Evolutionary conservation across 2,888 invertebrate species (phyloP).

Genomic region (Xestobium rufovillosum): DNA sequence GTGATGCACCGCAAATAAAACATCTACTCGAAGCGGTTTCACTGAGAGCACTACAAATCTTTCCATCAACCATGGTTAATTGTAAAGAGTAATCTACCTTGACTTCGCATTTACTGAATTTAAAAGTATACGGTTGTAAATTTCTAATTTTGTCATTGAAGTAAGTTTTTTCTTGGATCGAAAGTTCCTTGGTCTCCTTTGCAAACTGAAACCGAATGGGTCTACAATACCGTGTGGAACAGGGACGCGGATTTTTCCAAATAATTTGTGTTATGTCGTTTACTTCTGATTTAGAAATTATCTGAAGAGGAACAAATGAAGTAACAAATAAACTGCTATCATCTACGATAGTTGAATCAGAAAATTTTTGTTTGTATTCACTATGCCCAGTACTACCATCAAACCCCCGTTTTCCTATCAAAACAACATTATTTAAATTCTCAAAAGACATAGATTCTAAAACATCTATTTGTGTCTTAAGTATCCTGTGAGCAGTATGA

Average conservation of each 20-base stretch:
- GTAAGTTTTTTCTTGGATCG: conserved; percentile 10
- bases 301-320: conserved; percentile 10
- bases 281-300: conserved; percentile 8
- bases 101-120: conserved; percentile 4
- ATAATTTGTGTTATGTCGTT: conserved; percentile 6
- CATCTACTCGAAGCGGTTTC: conserved; percentile 9
- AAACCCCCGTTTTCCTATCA: no score
- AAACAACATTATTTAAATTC: no score
- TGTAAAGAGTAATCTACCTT: conserved; percentile 12
- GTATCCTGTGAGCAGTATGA: no score
- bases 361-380: no score
- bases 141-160: conserved; percentile 12
- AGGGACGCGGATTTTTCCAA: conserved; percentile 14
- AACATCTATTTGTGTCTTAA: no score
- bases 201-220: no score
- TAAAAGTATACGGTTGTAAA: conserved; percentile 8
- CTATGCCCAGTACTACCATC: no score
- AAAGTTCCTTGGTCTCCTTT: conserved; percentile 8
- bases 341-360: no score
- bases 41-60: no score
- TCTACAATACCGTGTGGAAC: conserved; percentile 12
- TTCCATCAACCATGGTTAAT: no score
- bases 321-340: conserved; percentile 12
- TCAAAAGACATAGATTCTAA: no score
- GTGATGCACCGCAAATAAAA: conserved; percentile 10